Percentiles rank a stretch among this genome's conserved stretches.
Conservation (phyloP, 53 echinoderm and acorn worm genomes). For the Apostichopus leukothele region DNA sequence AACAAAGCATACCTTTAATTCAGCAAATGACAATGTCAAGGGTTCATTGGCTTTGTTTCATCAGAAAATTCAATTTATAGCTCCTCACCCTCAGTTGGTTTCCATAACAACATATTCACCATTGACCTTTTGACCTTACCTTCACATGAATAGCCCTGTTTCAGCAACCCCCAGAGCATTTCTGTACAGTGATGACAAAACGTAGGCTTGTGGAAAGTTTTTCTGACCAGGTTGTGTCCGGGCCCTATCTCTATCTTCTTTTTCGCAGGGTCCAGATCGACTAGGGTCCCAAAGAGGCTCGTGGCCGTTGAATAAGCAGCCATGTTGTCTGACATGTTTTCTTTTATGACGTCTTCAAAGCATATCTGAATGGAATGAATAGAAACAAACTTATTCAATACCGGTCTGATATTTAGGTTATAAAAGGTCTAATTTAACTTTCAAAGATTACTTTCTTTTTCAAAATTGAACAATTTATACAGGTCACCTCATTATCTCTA, state of each 20-base stretch:
- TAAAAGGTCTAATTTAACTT: too few relatives aligned
- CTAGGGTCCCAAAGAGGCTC: conserved; percentile 78
- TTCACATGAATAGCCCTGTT: conserved; percentile 95
- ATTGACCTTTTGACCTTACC: conserved; percentile 55
- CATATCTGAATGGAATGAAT: conserved; percentile 8
- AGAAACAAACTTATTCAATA: too few relatives aligned
- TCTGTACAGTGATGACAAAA: conserved; percentile 98
- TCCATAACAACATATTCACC: too few relatives aligned
- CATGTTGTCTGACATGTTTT: conserved; percentile 19
- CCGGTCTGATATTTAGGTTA: too few relatives aligned
- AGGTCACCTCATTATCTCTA: too few relatives aligned
- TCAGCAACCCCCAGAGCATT: conserved; percentile 95
- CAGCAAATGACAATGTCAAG: too few relatives aligned
- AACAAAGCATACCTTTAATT: too few relatives aligned
- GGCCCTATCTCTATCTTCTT: conserved; percentile 64
- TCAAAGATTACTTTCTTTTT: too few relatives aligned
- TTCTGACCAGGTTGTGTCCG: conserved; percentile 84
- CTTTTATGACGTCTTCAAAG: background rate
- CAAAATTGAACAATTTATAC: too few relatives aligned
- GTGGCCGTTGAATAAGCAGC: conserved; percentile 65
- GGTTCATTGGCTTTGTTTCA: too few relatives aligned
- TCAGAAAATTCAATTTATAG: too few relatives aligned
- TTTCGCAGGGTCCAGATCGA: conserved; percentile 83
- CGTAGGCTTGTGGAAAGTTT: conserved; percentile 95
- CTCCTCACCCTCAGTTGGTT: too few relatives aligned